Evolutionary conservation across 2,797 vertebrate genomes (phyloP).

Genomic region (Mionectes olivaceus): DNA sequence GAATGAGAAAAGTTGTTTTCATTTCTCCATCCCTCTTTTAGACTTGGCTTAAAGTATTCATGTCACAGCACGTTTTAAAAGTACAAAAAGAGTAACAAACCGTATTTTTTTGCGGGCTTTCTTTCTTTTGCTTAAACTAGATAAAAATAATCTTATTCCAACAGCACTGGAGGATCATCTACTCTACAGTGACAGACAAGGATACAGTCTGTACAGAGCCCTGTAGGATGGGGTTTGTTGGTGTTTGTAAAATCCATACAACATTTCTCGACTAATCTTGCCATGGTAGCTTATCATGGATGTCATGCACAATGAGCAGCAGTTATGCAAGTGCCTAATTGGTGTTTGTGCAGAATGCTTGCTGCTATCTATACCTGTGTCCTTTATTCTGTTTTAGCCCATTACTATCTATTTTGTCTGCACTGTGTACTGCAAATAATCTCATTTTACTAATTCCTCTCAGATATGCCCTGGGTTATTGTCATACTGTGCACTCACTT

Average conservation of each 20-base stretch:
- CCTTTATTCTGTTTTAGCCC: not conserved
- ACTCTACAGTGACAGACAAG: not conserved
- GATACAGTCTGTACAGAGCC: not conserved
- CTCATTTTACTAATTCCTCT: conserved; percentile 53
- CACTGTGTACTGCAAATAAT: not conserved
- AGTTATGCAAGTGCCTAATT: not conserved
- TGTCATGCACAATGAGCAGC: not conserved
- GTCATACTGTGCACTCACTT: conserved; percentile 36
- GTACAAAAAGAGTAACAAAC: not conserved
- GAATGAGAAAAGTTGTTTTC: not conserved
- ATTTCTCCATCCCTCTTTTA: not conserved
- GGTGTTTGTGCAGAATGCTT: not conserved
- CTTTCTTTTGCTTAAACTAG: not conserved
- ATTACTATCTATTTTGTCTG: not conserved
- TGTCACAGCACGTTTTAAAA: not conserved
- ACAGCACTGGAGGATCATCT: not conserved
- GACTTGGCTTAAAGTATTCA: not conserved
- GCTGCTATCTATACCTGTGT: not conserved
- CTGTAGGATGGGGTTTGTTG: no score
- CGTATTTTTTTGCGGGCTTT: not conserved
- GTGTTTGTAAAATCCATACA: not conserved
- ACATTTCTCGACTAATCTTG: not conserved
- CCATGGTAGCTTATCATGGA: not conserved
- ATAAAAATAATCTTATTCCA: not conserved
- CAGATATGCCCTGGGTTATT: conserved; percentile 42